phyloP scores from a whole-genome alignment of 2,797 vertebrate species.

The Typhlichthys eigenmanni region DNA sequence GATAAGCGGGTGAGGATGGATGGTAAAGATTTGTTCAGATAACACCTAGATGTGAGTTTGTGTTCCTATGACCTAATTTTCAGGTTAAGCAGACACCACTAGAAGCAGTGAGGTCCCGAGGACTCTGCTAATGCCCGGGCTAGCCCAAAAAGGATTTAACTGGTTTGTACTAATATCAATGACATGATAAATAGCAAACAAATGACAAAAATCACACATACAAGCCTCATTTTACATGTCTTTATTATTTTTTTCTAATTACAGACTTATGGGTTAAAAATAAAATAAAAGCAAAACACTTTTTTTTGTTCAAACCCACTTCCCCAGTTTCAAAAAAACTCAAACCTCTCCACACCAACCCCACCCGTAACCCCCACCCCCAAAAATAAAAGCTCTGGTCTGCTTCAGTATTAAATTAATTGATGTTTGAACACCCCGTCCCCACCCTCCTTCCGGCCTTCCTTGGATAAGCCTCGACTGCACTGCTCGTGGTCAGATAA shows the following conservation, averaged over 20 bases:
- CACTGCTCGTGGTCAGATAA: slow-evolving; percentile 71
- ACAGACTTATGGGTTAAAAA: slow-evolving; percentile 88
- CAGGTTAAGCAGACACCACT: too few relatives aligned
- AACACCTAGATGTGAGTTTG: too few relatives aligned
- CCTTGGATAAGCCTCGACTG: slow-evolving; percentile 72
- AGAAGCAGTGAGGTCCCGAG: too few relatives aligned
- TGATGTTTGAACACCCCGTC: slow-evolving; percentile 36
- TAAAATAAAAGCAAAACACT: slow-evolving; percentile 77
- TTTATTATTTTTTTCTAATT: slow-evolving; percentile 82
- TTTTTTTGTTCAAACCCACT: slow-evolving; percentile 65
- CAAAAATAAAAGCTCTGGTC: slow-evolving; percentile 71
- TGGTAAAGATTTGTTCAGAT: too few relatives aligned
- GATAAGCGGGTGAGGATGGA: too few relatives aligned
- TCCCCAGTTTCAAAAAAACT: slow-evolving; percentile 47
- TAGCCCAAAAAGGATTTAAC: too few relatives aligned
- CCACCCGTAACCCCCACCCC: slow-evolving; percentile 50
- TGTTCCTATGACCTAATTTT: too few relatives aligned
- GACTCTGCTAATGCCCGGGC: too few relatives aligned
- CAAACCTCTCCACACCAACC: slow-evolving; percentile 64
- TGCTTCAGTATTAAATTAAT: slow-evolving; percentile 68
- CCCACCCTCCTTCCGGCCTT: slow-evolving; percentile 48
- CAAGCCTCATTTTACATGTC: slow-evolving; percentile 78
- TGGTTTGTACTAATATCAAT: too few relatives aligned
- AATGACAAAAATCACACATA: slow-evolving; percentile 29
- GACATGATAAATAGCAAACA: too few relatives aligned